These are phyloP conservation scores for Tokudaia tokunoshimensis DNA, from an alignment of 2,797 vertebrate genomes.

Conservation along the genomic window DNA sequence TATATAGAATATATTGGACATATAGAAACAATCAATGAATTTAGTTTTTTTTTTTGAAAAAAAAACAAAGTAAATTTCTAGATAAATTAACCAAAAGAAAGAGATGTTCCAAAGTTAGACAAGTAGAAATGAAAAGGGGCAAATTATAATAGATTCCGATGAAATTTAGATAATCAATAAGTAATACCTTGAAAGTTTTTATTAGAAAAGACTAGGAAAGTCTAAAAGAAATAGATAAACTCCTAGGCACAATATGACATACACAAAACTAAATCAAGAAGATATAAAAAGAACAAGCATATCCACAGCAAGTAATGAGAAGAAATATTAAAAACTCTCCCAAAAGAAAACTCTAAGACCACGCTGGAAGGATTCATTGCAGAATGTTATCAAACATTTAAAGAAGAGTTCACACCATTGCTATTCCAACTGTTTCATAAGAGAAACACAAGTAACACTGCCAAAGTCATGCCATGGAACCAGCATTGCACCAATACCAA, in stretches of 20 bases:
- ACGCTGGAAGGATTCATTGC: neutral
- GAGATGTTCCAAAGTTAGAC: neutral
- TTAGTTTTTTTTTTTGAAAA: neutral
- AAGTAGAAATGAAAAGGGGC: neutral
- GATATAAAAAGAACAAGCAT: neutral
- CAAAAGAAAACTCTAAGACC: neutral
- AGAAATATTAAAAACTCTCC: neutral
- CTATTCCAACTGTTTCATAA: neutral
- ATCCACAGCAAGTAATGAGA: neutral
- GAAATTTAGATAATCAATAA: neutral
- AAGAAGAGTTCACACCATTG: neutral
- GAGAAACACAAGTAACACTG: neutral
- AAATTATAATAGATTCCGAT: neutral
- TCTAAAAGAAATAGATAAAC: neutral
- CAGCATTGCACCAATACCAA: neutral
- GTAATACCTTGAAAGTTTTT: neutral
- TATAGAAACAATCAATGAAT: neutral
- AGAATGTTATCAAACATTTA: neutral
- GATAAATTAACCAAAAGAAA: neutral
- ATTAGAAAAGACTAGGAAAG: neutral
- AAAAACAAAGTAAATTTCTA: neutral
- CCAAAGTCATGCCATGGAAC: neutral
- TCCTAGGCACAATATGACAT: neutral
- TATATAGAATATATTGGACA: neutral
- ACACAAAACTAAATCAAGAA: neutral